Evolutionary conservation across 2,113 vertebrate genomes (phyloP).

Genomic region (Noturus placidus): DNA sequence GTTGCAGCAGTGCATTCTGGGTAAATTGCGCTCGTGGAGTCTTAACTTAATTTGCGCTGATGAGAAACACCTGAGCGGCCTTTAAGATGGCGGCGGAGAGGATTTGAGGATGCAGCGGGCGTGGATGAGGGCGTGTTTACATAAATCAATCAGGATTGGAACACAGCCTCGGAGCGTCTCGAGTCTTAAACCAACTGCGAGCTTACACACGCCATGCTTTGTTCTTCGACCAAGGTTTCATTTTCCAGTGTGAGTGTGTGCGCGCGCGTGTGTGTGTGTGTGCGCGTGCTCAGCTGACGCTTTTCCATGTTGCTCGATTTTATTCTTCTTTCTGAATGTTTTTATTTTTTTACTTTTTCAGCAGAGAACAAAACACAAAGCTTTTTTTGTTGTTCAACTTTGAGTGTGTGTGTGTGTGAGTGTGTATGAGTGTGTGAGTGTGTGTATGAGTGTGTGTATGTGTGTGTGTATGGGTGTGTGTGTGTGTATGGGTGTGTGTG

Average conservation of each 20-base stretch:
- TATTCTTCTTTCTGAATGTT: slow-evolving; percentile 14
- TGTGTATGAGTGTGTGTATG: no score
- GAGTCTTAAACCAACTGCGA: background rate
- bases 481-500: slow-evolving; percentile 47
- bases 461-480: slow-evolving; percentile 51
- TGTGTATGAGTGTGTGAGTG: no score
- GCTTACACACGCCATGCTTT: background rate
- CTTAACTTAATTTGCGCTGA: background rate
- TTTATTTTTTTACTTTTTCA: slow-evolving; percentile 47
- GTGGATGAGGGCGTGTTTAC: background rate
- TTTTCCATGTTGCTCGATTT: background rate
- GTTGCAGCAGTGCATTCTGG: background rate
- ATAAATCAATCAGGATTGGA: background rate
- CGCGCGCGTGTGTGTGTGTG: background rate
- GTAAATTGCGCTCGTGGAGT: background rate
- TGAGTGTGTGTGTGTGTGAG: slow-evolving; percentile 53
- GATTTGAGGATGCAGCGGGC: background rate
- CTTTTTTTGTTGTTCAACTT: slow-evolving; percentile 45
- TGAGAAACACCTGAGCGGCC: background rate
- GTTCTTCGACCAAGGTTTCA: background rate
- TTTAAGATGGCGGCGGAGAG: background rate
- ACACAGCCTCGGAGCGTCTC: background rate
- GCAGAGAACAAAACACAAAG: slow-evolving; percentile 70
- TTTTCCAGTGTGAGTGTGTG: background rate
- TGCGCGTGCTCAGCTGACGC: no score